Evolutionary conservation across 1,140 invertebrate species (phyloP).

Genomic region (Stratiolaelaps scimitus): DNA sequence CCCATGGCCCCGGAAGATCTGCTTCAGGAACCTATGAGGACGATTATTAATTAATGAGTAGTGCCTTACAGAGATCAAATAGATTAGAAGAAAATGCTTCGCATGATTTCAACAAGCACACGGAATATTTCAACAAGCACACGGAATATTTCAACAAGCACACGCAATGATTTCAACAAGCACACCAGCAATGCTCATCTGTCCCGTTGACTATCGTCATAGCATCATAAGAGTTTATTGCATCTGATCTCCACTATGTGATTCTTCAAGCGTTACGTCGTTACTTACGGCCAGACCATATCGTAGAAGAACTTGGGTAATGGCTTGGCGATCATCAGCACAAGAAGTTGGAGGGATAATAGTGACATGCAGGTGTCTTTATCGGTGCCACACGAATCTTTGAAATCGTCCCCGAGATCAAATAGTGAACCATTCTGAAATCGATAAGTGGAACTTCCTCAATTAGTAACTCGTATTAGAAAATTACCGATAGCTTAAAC

Average conservation of each 20-base stretch:
- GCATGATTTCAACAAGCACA: no score
- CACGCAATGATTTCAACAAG: no score
- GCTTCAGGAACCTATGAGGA: slow-evolving; percentile 36
- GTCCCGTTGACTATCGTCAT: no score
- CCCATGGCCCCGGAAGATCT: slow-evolving; percentile 36
- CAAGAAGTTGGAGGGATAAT: slow-evolving; percentile 42
- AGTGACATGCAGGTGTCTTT: slow-evolving; percentile 43
- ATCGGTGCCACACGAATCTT: slow-evolving; percentile 40
- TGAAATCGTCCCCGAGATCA: slow-evolving; percentile 39
- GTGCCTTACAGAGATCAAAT: neutral
- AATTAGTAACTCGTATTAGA: no score
- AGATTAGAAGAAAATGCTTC: neutral
- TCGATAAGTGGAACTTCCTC: neutral
- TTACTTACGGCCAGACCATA: slow-evolving; percentile 42
- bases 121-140: no score
- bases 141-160: no score
- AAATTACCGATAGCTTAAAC: no score
- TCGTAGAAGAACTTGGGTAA: slow-evolving; percentile 42
- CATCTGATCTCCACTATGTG: no score
- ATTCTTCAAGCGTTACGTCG: no score
- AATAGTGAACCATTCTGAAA: slow-evolving; percentile 38
- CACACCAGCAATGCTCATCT: no score
- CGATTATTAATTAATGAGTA: slow-evolving; percentile 8
- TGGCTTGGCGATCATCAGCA: slow-evolving; percentile 43
- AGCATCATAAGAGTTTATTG: no score